Evolutionary conservation across 2,888 invertebrate genomes (phyloP), one percentile per base, ranked within the genome.

Genomic region (Plebejus anna): DNA sequence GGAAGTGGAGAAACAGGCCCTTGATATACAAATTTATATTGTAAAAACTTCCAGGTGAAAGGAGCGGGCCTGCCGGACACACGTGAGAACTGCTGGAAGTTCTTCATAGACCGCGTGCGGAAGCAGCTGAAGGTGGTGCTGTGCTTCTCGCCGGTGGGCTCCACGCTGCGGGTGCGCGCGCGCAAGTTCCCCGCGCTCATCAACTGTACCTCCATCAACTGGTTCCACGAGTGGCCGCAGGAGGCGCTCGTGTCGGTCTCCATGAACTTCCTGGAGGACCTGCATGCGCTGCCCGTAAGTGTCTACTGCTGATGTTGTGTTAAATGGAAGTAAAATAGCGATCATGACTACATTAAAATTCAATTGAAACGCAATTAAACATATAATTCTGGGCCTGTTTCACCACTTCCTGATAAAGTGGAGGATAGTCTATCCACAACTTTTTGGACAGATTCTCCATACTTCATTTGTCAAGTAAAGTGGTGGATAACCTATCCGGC

Each of bases 161-260:
- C 97, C 16, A 98, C 98, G 1, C 94, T 99, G 77, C 94, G 99
- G 83, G 97, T 99, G 51, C 84, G 99, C 80, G 97, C 98, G 38
- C 95, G 99, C 82, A 99, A 99, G 93, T 99, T 99, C 89, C 99
- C 99, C 0, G 98, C 99, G 9, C 96, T 99, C 79, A 98, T 98
- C 80, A 99, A 98, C 90, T 98, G 98, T 84, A 98, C 99, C 6
- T 97, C 97, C 76, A 98, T 99, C 80, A 98, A 99, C 88, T 99
- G 99, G 99, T 99, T 99, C 91, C 99, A 99, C 86, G 99, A 99
- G 89, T 99, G 99, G 99, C 99, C 99, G 2, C 98, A 98, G 91
- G 98, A 99, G 90, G 99, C 99, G 77, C 94, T 99, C 78, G 97
- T 98, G 78, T 98, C 98, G 7, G 99, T 99, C 11, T 97, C 98